Base-by-base conservation (phyloP, 2,888 invertebrate species). In the Pristionchus arcanus region DNA sequence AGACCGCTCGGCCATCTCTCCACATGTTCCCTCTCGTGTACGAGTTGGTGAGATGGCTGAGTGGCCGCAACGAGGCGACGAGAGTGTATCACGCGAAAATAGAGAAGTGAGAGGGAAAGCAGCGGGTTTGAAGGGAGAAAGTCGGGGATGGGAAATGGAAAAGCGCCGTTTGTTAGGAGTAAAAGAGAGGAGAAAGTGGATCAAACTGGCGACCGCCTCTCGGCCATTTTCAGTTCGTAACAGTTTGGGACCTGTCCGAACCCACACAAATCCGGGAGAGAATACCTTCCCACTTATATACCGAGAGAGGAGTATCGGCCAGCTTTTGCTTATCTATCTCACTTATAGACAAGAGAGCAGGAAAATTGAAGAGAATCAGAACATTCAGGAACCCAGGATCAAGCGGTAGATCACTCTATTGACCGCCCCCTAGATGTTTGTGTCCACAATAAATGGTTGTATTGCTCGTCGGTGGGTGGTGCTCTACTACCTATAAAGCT, bases 1-100 rank as follows among this genome's bases (percentile, higher is more conserved):
- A 97, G 97, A 97, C 97, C 97, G 97, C 97, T 97, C 97, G 97
- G 97, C 97, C 97, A 97, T 92, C 92, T 92, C 92, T 53, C 87
- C 87, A 84, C 59, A 81, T 28, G 28, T 49, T 28, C 81, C 2
- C 4, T 42, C 13, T 11, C 0, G n/a, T 1, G 49, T 13, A 28
- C 3, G 81, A 53, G 42, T 42, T n/a, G 49, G 28, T 42, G 42
- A 81, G 81, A 53, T 81, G 81, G 81, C n/a, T 16, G 81, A 28
- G 63, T 63, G 63, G n/a, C 63, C 25, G 13, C 42, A 49, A 49
- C 42, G 42, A 49, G 77, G 49, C 25, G 42, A 81, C 31, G 25
- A 81, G 49, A 81, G 49, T 81, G 81, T 81, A 81, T 53, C 42
- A 71, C 74, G 42, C 42, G 81, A 53, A 49, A 16, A 21, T 49